Base-by-base conservation (phyloP, 2,888 invertebrate species). In the Caenorhabditis imperialis region DNA sequence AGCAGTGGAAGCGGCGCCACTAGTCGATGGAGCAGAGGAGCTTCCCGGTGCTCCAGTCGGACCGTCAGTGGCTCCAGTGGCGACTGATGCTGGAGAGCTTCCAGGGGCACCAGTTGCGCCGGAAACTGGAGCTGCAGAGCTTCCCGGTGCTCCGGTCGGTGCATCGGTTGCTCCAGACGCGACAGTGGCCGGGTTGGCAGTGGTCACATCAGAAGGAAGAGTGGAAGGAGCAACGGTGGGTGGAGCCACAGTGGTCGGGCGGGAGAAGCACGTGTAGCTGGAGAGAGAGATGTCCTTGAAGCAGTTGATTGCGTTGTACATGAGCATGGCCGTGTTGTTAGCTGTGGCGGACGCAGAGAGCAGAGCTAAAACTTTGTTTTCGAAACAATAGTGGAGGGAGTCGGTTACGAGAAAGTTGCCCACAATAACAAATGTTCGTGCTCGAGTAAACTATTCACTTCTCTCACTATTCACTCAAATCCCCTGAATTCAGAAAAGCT, bases 231-330 rank as follows among this genome's bases (percentile, higher is more conserved):
- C 44, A 16, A 47, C 53, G 27, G 60, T 53, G 4, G 51, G 8
- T 27, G 70, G 70, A 37, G 61, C 61, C 7, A 27, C 42, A 25
- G 70, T 70, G 16, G 60, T 61, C 20, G 61, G 61, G 23, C 12
- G 44, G 3, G 61, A n/a, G 57, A 61, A 62, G 16, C 70, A 71
- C 1, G 50, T 51, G 45, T 50, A 50, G 23, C 62, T 71, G 27
- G 37, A 51, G 20, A 1, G 1, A 7, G 7, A 40, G 10, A 0
- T 16, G 20, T 30, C 10, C 33, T 51, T 42, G 62, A 71, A 71
- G 30, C 71, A 71, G n/a, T 10, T 27, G 14, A 71, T 71, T 1
- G 71, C 27, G 20, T 50, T n/a, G 44, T 57, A 62, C 8, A 62
- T 50, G 3, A 50, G 38, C 1, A 23, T 16, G 6, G 62, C 50